Base-by-base conservation (phyloP, 2,888 invertebrate genomes). In the Leucania comma region DNA sequence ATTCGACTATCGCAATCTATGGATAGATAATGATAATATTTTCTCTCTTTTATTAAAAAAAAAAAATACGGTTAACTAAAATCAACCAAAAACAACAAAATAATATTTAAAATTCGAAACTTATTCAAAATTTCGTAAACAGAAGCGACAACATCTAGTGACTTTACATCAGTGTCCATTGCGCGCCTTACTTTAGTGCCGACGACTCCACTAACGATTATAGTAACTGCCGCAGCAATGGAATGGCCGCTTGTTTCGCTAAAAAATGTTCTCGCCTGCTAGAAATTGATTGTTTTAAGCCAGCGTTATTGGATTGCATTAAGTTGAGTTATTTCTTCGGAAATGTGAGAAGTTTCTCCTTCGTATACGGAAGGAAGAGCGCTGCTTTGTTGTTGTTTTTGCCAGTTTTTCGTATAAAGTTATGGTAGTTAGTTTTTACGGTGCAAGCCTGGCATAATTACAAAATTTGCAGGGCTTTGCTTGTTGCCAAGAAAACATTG, bases 191-290 rank as follows among this genome's bases (percentile, higher is more conserved):
- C 54, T 60, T 63, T 68, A 71, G 56, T 68, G 68, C 57, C 50
- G 46, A 38, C 61, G 67, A 67, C 83, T 62, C 66, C 72, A 80
- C 81, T 84, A 84, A 87, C 78, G 80, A 80, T 86, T 80, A 86
- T 82, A 67, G 86, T 83, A 81, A 85, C 76, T 80, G 81, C 70
- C 71, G 42, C 71, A 79, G 77, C 81, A 78, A 75, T 78, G 81
- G 67, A 75, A 82, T 56, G 70, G 58, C 66, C 63, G 69, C 75
- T 77, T 83, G 82, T 83, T 83, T 77, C 71, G 68, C 63, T 48
- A 75, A 81, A 83, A 83, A 82, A 73, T 75, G 62, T 72, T 63
- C 69, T 71, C 68, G 71, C 70, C 65, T 71, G 65, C 59, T 56
- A 51, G 70, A 48, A 80, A 82, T 77, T 80, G 77, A 84, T 84